Percentiles rank a stretch among this genome's conserved stretches.
Evolutionary conservation across 2,888 invertebrate genomes (phyloP).

Genomic region (Oscheius onirici): DNA sequence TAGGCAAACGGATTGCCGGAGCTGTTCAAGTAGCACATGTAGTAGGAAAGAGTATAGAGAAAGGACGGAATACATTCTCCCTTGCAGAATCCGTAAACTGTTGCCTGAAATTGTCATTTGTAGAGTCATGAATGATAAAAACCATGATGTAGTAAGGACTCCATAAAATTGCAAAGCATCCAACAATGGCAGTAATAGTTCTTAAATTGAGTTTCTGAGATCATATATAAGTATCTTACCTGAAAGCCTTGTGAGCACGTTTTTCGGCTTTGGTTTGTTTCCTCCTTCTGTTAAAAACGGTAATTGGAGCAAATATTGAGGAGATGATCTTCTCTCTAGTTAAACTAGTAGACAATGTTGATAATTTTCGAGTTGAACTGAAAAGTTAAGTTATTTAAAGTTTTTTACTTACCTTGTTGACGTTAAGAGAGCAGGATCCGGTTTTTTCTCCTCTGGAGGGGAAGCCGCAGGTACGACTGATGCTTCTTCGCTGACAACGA

Average conservation of each 20-base stretch:
- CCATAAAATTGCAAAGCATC: slow-evolving; percentile 71
- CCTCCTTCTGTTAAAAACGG: slow-evolving; percentile 49
- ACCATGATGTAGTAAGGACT: slow-evolving; percentile 72
- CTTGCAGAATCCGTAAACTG: slow-evolving; percentile 71
- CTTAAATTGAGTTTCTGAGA: slow-evolving; percentile 43
- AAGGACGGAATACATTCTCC: slow-evolving; percentile 68
- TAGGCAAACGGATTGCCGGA: slow-evolving; percentile 71
- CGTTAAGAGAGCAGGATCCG: background rate
- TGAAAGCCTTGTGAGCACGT: slow-evolving; percentile 70
- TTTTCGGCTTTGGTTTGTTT: slow-evolving; percentile 65
- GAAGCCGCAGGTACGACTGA: background rate
- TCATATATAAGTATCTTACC: slow-evolving; percentile 24
- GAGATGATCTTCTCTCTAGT: slow-evolving; percentile 57
- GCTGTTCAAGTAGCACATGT: slow-evolving; percentile 71
- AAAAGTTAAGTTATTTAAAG: slow-evolving; percentile 21
- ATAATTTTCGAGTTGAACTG: slow-evolving; percentile 60
- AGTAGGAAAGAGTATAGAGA: slow-evolving; percentile 70
- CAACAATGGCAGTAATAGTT: slow-evolving; percentile 72
- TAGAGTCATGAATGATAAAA: background rate
- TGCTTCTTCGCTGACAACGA: slow-evolving; percentile 16
- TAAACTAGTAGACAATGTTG: slow-evolving; percentile 54
- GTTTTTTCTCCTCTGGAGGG: background rate
- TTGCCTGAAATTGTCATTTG: slow-evolving; percentile 63
- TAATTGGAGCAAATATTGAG: slow-evolving; percentile 51
- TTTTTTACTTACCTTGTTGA: background rate